Conservation (phyloP, 2,888 invertebrate species). For the Leptopilina syphax region DNA sequence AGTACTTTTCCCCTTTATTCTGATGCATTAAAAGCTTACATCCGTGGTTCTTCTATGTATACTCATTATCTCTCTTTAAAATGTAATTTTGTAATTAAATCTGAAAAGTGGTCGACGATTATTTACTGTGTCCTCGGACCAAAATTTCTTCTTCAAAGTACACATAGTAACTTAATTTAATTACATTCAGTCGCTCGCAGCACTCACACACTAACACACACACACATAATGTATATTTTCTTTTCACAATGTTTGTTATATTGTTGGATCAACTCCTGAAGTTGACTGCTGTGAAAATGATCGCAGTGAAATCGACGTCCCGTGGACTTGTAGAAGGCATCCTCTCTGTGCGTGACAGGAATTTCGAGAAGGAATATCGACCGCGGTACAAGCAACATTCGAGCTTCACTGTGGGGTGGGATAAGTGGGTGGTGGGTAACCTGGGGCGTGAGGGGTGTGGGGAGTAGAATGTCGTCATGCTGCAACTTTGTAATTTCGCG, state of each 20-base stretch:
- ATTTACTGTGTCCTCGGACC: background rate
- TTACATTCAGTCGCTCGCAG: background rate
- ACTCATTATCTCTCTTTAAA: background rate
- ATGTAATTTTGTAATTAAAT: slow-evolving; percentile 2
- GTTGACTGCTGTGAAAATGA: slow-evolving; percentile 38
- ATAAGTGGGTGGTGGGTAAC: too few species aligned
- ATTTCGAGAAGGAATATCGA: slow-evolving; percentile 37
- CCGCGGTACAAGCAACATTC: slow-evolving; percentile 25
- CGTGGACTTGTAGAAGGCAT: slow-evolving; percentile 20
- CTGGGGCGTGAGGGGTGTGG: background rate
- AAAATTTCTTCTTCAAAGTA: slow-evolving; percentile 9
- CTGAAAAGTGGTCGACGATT: background rate
- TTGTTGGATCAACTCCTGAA: slow-evolving; percentile 25
- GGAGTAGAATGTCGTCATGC: slow-evolving; percentile 5
- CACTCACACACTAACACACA: too few species aligned
- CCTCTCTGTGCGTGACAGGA: slow-evolving; percentile 37
- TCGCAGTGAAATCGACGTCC: slow-evolving; percentile 38
- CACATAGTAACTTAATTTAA: background rate
- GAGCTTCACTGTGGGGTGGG: background rate
- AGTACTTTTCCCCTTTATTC: background rate
- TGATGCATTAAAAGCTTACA: background rate
- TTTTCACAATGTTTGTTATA: background rate
- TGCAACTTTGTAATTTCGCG: slow-evolving; percentile 38
- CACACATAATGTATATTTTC: too few species aligned
- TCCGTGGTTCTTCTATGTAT: background rate